Percentiles rank a stretch among this genome's conserved stretches.
Evolutionary conservation across 2,888 invertebrate species (phyloP).

Genomic region (Rhingia campestris): DNA sequence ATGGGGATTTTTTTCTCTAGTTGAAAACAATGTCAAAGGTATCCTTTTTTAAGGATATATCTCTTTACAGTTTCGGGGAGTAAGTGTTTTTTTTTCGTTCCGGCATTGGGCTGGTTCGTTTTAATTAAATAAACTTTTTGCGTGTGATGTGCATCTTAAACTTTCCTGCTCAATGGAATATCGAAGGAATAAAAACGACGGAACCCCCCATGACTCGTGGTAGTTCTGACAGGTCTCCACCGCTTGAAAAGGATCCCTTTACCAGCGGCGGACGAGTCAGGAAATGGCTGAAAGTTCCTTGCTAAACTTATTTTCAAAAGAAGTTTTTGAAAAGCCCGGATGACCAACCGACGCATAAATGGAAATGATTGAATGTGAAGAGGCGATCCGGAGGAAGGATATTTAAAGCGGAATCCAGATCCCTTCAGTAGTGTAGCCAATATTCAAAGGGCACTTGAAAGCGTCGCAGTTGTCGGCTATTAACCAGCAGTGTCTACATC

Average conservation of each 20-base stretch:
- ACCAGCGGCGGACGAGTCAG: neutral
- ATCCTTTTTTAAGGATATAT: constrained; percentile 6
- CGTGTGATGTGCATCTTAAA: constrained; percentile 6
- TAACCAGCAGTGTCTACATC: neutral
- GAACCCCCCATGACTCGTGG: neutral
- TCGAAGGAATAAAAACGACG: neutral
- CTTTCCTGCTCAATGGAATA: constrained; percentile 6
- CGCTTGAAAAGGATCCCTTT: constrained; percentile 16
- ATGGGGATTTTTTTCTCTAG: neutral
- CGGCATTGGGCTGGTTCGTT: neutral
- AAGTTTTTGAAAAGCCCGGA: neutral
- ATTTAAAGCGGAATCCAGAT: constrained; percentile 13
- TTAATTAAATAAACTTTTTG: constrained; percentile 48
- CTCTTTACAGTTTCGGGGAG: neutral
- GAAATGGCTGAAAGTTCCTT: neutral
- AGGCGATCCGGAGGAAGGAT: neutral
- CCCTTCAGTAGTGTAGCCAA: constrained; percentile 12
- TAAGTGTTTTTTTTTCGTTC: constrained; percentile 23
- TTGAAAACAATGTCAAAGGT: constrained; percentile 14
- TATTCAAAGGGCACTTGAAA: constrained; percentile 21
- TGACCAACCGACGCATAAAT: constrained; percentile 8
- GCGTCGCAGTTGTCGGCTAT: neutral
- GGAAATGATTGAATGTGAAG: neutral
- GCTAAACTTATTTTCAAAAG: neutral
- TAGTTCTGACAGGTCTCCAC: constrained; percentile 8